Conservation (phyloP, 1,140 invertebrate species). For the Eufriesea mexicana region DNA sequence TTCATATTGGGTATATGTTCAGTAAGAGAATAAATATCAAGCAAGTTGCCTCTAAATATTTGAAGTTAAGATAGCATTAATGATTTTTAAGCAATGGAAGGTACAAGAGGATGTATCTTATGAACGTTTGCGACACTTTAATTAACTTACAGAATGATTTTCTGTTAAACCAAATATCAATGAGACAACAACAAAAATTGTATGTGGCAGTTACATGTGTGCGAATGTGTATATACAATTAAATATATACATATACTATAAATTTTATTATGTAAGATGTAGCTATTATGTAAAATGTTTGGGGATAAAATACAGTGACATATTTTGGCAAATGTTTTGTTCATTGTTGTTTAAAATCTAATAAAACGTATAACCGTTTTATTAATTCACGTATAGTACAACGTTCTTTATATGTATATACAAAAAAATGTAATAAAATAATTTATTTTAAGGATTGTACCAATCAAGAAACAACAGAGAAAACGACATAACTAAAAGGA, state of each 20-base stretch:
- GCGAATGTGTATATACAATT: conserved; percentile 55
- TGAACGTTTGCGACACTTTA: not conserved
- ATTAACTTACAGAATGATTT: conserved; percentile 40
- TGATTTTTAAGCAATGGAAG: conserved; percentile 10
- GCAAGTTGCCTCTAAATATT: conserved; percentile 41
- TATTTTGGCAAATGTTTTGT: conserved; percentile 75
- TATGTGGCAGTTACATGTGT: conserved; percentile 41
- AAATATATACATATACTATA: conserved; percentile 66
- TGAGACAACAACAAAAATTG: conserved; percentile 22
- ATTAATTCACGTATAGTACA: conserved; percentile 27
- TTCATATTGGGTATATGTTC: conserved; percentile 38
- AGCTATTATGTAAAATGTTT: conserved; percentile 76
- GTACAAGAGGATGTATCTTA: conserved; percentile 21
- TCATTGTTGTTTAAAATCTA: conserved; percentile 16
- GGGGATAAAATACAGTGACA: conserved; percentile 76
- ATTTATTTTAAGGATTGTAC: conserved; percentile 94
- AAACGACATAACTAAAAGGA: conserved; percentile 97
- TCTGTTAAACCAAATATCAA: conserved; percentile 47
- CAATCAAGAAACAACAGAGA: conserved; percentile 98
- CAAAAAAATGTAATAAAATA: conserved; percentile 17
- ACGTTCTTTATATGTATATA: conserved; percentile 19
- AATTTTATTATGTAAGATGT: conserved; percentile 73
- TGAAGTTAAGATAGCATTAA: conserved; percentile 23
- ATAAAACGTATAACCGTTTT: not conserved
- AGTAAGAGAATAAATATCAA: conserved; percentile 34